phyloP scores from a whole-genome alignment of 2,113 vertebrate species.

The Ochotona curzoniae region DNA sequence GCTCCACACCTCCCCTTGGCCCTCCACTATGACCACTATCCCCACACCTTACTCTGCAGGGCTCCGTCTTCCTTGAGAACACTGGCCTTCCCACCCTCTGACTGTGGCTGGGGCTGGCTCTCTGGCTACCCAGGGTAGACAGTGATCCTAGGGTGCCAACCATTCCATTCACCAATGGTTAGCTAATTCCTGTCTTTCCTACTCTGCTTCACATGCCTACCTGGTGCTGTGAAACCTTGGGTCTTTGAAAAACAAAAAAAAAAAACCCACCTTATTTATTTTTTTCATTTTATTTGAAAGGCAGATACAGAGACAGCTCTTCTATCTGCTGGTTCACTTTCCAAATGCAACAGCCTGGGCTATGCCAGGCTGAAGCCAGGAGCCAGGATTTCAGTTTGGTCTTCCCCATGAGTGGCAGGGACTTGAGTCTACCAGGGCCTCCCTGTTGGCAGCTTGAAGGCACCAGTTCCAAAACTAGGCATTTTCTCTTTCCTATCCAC shows the following conservation, averaged over 20 bases:
- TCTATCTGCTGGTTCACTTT: too few species aligned
- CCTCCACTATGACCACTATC: background rate
- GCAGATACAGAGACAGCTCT: too few species aligned
- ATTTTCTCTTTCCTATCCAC: background rate
- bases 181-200: background rate
- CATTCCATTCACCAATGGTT: background rate
- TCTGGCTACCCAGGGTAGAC: background rate
- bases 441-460: background rate
- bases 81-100: background rate
- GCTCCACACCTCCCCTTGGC: background rate
- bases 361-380: too few species aligned
- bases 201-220: background rate
- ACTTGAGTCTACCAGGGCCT: background rate
- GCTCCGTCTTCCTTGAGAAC: background rate
- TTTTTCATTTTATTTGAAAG: too few species aligned
- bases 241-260: background rate
- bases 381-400: too few species aligned
- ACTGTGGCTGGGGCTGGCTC: background rate
- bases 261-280: too few species aligned
- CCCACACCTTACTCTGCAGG: background rate
- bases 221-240: background rate
- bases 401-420: too few species aligned
- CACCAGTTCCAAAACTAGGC: conserved; percentile 2
- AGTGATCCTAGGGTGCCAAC: background rate
- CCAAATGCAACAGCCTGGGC: too few species aligned